Percentiles rank a stretch among this genome's conserved stretches.
phyloP scores from a whole-genome alignment of 2,113 vertebrate species.

The Callaeas wilsoni region DNA sequence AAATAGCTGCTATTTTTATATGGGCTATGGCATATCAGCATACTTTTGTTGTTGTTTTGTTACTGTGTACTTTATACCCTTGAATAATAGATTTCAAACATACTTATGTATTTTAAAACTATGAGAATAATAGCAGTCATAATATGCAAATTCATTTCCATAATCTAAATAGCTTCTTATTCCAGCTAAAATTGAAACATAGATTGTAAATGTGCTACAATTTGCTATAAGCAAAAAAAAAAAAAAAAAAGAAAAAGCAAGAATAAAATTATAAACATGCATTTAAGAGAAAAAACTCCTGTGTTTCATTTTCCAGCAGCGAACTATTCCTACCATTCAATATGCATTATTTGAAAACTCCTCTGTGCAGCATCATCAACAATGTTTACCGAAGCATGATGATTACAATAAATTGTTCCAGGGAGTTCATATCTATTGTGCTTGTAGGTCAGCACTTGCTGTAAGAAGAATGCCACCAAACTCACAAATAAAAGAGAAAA shows the following conservation, averaged over 20 bases:
- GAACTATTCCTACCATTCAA: background rate
- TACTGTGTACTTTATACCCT: background rate
- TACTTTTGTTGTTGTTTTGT: background rate
- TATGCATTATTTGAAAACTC: background rate
- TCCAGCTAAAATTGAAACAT: background rate
- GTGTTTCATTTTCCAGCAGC: background rate
- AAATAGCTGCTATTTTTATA: background rate
- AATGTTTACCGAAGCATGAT: constrained; percentile 1
- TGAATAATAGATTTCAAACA: background rate
- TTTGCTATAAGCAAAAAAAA: background rate
- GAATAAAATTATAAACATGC: background rate
- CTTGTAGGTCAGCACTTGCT: background rate
- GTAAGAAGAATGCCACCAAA: background rate
- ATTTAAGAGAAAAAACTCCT: background rate
- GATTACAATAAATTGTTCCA: constrained; percentile 6
- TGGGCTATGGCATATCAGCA: background rate
- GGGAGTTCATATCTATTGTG: background rate
- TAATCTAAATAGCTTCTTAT: background rate
- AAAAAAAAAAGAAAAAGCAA: background rate
- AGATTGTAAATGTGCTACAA: background rate
- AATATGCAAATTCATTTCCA: background rate
- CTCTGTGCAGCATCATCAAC: background rate
- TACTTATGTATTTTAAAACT: background rate
- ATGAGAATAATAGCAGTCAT: background rate
- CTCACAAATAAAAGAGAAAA: background rate